Evolutionary conservation across 64 coral and sea anemone species (phyloP), one percentile per base, ranked within the genome.

Genomic region (Dendronephthya gigantea): DNA sequence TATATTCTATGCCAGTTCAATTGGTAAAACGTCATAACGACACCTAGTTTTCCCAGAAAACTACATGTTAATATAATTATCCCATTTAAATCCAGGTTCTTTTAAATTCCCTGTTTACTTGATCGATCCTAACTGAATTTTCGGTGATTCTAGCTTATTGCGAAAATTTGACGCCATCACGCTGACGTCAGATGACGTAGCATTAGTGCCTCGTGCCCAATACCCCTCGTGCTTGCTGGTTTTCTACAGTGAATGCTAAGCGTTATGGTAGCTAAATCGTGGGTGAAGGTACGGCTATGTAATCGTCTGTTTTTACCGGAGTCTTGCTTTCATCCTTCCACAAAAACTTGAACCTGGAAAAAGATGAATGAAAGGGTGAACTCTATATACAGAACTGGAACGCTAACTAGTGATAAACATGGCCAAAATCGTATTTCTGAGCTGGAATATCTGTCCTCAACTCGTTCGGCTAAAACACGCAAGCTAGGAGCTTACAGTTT

Each of bases 401-500:
- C n/a, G n/a, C n/a, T n/a, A n/a, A n/a, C n/a, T n/a, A n/a, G n/a
- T n/a, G n/a, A n/a, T n/a, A n/a, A n/a, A n/a, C n/a, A n/a, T n/a
- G n/a, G n/a, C n/a, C n/a, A n/a, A n/a, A n/a, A n/a, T n/a, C n/a
- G n/a, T n/a, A n/a, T n/a, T n/a, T n/a, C n/a, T n/a, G n/a, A n/a
- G n/a, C n/a, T n/a, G n/a, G n/a, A n/a, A n/a, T n/a, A n/a, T n/a
- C n/a, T n/a, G n/a, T n/a, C n/a, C n/a, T n/a, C n/a, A n/a, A n/a
- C n/a, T n/a, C n/a, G n/a, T n/a, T n/a, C n/a, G n/a, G n/a, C n/a
- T n/a, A n/a, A n/a, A n/a, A 79, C 19, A 79, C 72, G 25, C 2
- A 22, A 59, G 12, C 13, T 15, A 47, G 14, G 22, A 49, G 83
- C 91, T 90, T 65, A 93, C 91, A 93, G 86, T 83, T 83, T 89